phyloP scores from a whole-genome alignment of 2,888 invertebrate genomes.

The Phyllotreta striolata region DNA sequence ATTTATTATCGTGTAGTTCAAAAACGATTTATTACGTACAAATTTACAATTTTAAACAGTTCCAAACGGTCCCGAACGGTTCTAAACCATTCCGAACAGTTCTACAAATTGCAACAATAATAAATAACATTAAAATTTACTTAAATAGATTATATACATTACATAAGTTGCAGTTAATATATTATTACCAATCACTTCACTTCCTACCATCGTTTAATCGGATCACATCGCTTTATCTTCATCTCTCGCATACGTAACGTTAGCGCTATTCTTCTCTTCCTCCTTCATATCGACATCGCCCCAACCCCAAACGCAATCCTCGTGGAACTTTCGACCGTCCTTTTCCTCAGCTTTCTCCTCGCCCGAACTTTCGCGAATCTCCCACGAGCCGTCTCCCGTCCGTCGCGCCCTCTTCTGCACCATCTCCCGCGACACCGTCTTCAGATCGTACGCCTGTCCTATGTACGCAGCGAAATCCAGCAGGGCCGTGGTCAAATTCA shows the following conservation, averaged over 20 bases:
- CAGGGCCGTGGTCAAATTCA: slow-evolving; percentile 79
- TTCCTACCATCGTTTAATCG: too few relatives aligned
- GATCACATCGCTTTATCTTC: too few relatives aligned
- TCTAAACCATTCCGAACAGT: too few relatives aligned
- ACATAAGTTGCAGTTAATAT: too few relatives aligned
- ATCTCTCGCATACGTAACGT: slow-evolving; percentile 46
- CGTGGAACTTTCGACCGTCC: slow-evolving; percentile 61
- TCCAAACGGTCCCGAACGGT: too few relatives aligned
- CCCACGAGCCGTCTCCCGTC: slow-evolving; percentile 66
- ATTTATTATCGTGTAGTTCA: too few relatives aligned
- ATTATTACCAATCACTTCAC: too few relatives aligned
- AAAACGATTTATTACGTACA: too few relatives aligned
- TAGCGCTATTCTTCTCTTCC: slow-evolving; percentile 54
- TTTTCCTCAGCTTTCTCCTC: slow-evolving; percentile 69
- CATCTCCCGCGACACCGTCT: slow-evolving; percentile 67
- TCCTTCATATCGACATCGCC: slow-evolving; percentile 72
- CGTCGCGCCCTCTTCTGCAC: slow-evolving; percentile 65
- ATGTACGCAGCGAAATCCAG: slow-evolving; percentile 81
- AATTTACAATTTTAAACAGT: too few relatives aligned
- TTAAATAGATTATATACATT: too few relatives aligned
- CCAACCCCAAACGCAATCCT: slow-evolving; percentile 57
- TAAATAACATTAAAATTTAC: too few relatives aligned
- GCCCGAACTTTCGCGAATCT: slow-evolving; percentile 45
- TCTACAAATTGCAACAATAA: too few relatives aligned
- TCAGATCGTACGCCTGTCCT: slow-evolving; percentile 85